Base-by-base conservation (phyloP, 2,797 vertebrate species). In the Choloepus didactylus region DNA sequence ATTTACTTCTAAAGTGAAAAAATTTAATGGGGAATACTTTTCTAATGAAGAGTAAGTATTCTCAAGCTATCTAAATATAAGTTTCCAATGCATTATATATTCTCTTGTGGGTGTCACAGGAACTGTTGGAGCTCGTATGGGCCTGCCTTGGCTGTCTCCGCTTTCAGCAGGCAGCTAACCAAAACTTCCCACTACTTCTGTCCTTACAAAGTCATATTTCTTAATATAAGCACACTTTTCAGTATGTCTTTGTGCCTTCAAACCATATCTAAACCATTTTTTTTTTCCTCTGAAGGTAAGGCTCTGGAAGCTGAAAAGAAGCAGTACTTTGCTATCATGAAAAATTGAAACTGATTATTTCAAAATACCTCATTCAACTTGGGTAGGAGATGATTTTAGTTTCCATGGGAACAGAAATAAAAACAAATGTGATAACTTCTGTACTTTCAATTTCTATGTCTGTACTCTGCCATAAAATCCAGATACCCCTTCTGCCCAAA, bases 321-420 rank as follows among this genome's bases (percentile, higher is more conserved):
- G 67, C 41, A 15, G 70, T 59, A 31, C 83, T 95, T 95, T 72
- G 81, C 84, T 89, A 7, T 96, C 77, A 80, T 83, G 69, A 95
- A 96, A 97, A 94, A 94, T 93, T 89, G 95, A 95, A 97, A 85
- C 76, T 81, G 90, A 95, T 97, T 85, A 94, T 95, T 97, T 94
- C 81, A 84, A 97, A 93, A 94, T 77, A 91, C 66, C 91, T 89
- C 93, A 87, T 97, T 96, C 92, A 92, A 29, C 94, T 96, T 85
- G 90, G 67, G 44, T 69, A 83, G 93, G 85, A 95, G 82, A 95
- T 87, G 93, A 89, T 93, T 96, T 95, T 86, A 59, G 94, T 97
- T 97, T 94, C 96, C 95, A 92, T 96, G 84, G 95, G 18, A 94
- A 95, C 87, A 70, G 91, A 95, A 97, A 93, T 85, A 80, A 75